These are phyloP conservation scores for Thera obeliscata DNA, from an alignment of 2,888 invertebrate genomes.

Conservation along the genomic window DNA sequence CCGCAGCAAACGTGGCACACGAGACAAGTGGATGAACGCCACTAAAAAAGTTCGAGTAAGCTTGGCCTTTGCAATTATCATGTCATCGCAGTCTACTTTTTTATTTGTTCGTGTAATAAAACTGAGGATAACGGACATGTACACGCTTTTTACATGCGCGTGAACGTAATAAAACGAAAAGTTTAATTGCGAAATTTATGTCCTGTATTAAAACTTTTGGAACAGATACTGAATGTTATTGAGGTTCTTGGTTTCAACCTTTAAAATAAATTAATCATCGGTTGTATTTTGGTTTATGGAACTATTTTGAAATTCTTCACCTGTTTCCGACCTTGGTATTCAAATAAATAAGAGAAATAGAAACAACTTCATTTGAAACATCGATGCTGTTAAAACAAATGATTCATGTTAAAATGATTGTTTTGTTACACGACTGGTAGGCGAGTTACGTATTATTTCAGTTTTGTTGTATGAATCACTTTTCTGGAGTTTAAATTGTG, in stretches of 20 bases:
- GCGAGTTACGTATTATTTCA: neutral
- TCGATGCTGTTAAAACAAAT: constrained; percentile 28
- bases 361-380: constrained; percentile 34
- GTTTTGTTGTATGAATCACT: constrained; percentile 33
- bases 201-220: neutral
- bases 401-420: constrained; percentile 32
- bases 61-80: constrained; percentile 45
- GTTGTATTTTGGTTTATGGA: constrained; percentile 6
- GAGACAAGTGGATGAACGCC: constrained; percentile 87
- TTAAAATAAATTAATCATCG: constrained; percentile 2
- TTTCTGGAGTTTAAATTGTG: constrained; percentile 8
- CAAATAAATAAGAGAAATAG: constrained; percentile 19
- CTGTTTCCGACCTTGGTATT: constrained; percentile 17
- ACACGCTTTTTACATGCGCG: constrained; percentile 2
- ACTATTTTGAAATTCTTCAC: constrained; percentile 25
- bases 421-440: constrained; percentile 43
- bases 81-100: constrained; percentile 21
- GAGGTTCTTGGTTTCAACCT: constrained; percentile 12
- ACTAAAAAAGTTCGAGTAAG: constrained; percentile 92
- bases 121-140: constrained; percentile 15
- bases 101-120: constrained; percentile 41
- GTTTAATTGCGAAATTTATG: neutral
- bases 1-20: constrained; percentile 78
- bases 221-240: constrained; percentile 6
- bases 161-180: constrained; percentile 1